Evolutionary conservation across 1,140 invertebrate genomes (phyloP).

Genomic region (Zeugodacus cucurbitae): DNA sequence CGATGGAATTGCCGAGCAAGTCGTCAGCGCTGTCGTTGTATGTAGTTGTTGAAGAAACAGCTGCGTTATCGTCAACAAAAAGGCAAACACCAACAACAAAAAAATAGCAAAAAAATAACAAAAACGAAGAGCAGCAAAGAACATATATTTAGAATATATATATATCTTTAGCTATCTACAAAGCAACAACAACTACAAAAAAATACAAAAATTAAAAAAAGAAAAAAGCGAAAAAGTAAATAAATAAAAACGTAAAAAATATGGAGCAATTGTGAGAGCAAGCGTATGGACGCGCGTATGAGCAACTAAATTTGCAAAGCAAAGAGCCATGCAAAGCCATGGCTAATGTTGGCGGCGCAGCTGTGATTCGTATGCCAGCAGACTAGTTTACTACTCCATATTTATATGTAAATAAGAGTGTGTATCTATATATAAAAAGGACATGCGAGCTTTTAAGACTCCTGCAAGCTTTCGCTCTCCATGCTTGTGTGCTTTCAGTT

Average conservation of each 20-base stretch:
- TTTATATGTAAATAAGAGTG: not conserved
- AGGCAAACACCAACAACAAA: too few species aligned
- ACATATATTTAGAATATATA: not conserved
- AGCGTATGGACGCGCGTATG: not conserved
- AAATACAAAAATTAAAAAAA: not conserved
- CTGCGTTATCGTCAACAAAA: constrained; percentile 7
- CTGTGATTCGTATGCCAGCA: not conserved
- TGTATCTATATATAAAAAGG: not conserved
- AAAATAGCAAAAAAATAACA: too few species aligned
- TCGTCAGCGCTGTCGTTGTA: not conserved
- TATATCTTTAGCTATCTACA: not conserved
- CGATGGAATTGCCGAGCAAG: not conserved
- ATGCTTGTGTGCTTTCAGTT: not conserved
- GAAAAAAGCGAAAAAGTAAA: not conserved
- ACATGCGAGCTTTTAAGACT: not conserved
- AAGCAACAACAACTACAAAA: not conserved
- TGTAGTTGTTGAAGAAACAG: constrained; percentile 13
- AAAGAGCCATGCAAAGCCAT: not conserved
- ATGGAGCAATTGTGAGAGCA: not conserved
- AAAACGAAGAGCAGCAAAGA: too few species aligned
- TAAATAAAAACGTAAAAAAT: not conserved
- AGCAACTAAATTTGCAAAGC: constrained; percentile 25
- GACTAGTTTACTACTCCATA: not conserved
- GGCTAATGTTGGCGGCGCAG: not conserved
- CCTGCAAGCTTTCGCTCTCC: not conserved